These are phyloP conservation scores for Silurus asotus DNA, from an alignment of 2,113 vertebrate species.

Conservation along the genomic window DNA sequence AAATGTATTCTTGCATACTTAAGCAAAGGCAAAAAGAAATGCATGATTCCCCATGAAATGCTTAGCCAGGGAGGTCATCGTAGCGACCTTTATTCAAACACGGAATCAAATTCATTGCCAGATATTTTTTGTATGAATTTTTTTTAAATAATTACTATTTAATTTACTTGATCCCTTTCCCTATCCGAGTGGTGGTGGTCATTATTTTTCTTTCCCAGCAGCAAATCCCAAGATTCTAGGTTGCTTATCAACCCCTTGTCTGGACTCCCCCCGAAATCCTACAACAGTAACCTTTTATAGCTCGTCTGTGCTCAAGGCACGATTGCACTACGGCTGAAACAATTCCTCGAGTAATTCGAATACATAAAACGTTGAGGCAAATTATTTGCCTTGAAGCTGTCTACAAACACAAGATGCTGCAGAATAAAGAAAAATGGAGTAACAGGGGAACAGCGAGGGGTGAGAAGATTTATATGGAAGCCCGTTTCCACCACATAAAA, in stretches of 20 bases:
- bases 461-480: no score
- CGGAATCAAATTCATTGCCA: not conserved
- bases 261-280: not conserved
- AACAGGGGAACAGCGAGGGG: no score
- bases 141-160: no score
- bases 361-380: no score
- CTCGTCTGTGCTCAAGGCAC: not conserved
- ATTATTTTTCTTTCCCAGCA: not conserved
- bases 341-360: no score
- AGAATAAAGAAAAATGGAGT: no score
- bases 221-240: not conserved
- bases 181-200: not conserved
- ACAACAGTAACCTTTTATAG: not conserved
- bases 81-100: not conserved
- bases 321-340: not conserved
- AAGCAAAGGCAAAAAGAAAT: not conserved
- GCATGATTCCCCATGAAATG: not conserved
- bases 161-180: not conserved
- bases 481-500: no score
- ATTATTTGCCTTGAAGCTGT: no score
- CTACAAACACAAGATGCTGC: no score
- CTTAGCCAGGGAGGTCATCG: not conserved
- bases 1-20: not conserved
- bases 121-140: no score
- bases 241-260: not conserved